phyloP scores from a whole-genome alignment of 1,140 invertebrate genomes.

The Phortica variegata region DNA sequence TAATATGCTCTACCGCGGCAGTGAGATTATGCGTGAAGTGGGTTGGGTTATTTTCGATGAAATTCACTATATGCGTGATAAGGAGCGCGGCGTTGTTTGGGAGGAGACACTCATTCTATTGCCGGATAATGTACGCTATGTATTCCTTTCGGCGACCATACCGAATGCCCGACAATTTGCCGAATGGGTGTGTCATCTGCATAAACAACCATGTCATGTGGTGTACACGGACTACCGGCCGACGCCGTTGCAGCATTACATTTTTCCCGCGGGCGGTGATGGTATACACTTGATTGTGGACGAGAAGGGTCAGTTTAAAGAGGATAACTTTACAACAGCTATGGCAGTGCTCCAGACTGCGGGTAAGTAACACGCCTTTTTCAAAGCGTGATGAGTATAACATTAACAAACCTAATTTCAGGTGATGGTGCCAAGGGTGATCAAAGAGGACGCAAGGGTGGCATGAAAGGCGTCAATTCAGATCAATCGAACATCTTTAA shows the following conservation, averaged over 20 bases:
- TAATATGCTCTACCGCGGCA: constrained; percentile 98
- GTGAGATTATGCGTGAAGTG: constrained; percentile 97
- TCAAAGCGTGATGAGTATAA: not conserved
- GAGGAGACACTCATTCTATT: constrained; percentile 97
- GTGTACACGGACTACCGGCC: constrained; percentile 98
- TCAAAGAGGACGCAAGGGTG: constrained; percentile 70
- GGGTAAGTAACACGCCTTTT: constrained; percentile 52
- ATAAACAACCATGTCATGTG: constrained; percentile 97
- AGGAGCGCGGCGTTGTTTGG: constrained; percentile 99
- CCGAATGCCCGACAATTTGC: constrained; percentile 98
- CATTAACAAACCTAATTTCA: constrained; percentile 7
- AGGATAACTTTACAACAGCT: constrained; percentile 96
- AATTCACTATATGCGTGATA: constrained; percentile 99
- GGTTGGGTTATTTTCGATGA: constrained; percentile 99
- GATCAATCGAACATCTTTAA: constrained; percentile 90
- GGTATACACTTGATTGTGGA: constrained; percentile 96
- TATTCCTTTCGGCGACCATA: constrained; percentile 98
- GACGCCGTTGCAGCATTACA: constrained; percentile 93
- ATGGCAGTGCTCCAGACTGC: constrained; percentile 82
- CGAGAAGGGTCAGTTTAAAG: constrained; percentile 91
- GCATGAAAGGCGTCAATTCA: constrained; percentile 64
- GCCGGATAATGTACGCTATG: constrained; percentile 97
- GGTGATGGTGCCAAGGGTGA: constrained; percentile 75
- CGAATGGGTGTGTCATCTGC: constrained; percentile 97
- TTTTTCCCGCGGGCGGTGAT: constrained; percentile 92